Evolutionary conservation across 2,888 invertebrate genomes (phyloP).

Genomic region (Aromia moschata): DNA sequence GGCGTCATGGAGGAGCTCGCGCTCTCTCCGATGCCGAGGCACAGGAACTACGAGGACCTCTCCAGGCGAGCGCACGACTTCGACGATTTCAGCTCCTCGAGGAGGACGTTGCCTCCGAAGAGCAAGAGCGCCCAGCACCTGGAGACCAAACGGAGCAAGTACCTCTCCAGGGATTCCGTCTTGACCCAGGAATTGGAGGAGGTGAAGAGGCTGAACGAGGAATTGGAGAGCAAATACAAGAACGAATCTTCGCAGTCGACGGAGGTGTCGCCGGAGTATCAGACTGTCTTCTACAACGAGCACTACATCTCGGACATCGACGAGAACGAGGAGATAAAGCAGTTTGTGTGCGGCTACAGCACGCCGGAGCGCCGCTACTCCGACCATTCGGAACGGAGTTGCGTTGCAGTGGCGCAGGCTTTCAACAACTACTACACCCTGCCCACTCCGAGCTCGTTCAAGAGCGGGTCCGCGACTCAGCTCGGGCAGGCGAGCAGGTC

Average conservation of each 20-base stretch:
- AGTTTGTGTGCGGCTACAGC: slow-evolving; percentile 55
- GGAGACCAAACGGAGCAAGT: slow-evolving; percentile 47
- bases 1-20: slow-evolving; percentile 40
- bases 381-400: slow-evolving; percentile 43
- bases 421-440: slow-evolving; percentile 34
- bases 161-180: slow-evolving; percentile 55
- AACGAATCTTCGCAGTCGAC: slow-evolving; percentile 20
- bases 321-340: slow-evolving; percentile 60
- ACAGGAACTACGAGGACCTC: slow-evolving; percentile 49
- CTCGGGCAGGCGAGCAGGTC: slow-evolving; percentile 36
- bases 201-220: slow-evolving; percentile 53
- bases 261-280: slow-evolving; percentile 50
- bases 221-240: slow-evolving; percentile 50
- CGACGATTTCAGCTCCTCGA: slow-evolving; percentile 26
- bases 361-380: slow-evolving; percentile 48
- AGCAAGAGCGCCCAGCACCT: background rate
- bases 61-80: slow-evolving; percentile 42
- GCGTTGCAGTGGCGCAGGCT: slow-evolving; percentile 11
- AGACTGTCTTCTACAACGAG: slow-evolving; percentile 56
- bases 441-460: slow-evolving; percentile 30
- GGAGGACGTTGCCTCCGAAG: slow-evolving; percentile 6
- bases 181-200: slow-evolving; percentile 58
- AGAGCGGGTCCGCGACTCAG: slow-evolving; percentile 35
- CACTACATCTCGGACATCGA: slow-evolving; percentile 62
- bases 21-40: slow-evolving; percentile 50